Conservation (phyloP, 2,797 vertebrate genomes). For the Girardinus metallicus region DNA sequence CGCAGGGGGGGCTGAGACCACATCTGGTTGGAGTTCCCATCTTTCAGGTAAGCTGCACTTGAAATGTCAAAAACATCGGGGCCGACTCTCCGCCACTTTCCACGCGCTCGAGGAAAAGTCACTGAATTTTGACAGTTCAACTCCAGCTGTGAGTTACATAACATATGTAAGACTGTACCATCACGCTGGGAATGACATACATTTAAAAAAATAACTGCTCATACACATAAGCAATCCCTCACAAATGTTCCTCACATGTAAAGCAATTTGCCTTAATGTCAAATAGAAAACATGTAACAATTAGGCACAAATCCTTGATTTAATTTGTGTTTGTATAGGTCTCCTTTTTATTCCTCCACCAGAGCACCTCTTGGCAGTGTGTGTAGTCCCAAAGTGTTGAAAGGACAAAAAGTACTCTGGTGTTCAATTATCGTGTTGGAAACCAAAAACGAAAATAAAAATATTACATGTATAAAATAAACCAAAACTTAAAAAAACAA, state of each 20-base stretch:
- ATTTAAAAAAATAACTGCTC: slow-evolving; percentile 83
- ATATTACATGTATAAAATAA: slow-evolving; percentile 69
- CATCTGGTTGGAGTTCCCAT: slow-evolving; percentile 56
- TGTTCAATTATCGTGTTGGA: slow-evolving; percentile 78
- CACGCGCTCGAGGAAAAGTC: slow-evolving; percentile 59
- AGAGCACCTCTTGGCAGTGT: slow-evolving; percentile 82
- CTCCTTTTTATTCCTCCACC: slow-evolving; percentile 61
- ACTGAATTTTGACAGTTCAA: slow-evolving; percentile 74
- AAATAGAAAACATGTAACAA: slow-evolving; percentile 87
- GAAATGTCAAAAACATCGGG: slow-evolving; percentile 63
- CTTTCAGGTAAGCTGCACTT: slow-evolving; percentile 61
- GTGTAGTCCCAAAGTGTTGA: slow-evolving; percentile 77
- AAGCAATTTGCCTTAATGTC: slow-evolving; percentile 86
- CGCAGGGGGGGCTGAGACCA: slow-evolving; percentile 36
- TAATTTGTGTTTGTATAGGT: slow-evolving; percentile 80
- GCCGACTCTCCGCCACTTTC: slow-evolving; percentile 40
- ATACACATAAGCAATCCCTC: slow-evolving; percentile 86
- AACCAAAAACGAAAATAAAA: slow-evolving; percentile 68
- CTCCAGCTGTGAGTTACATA: slow-evolving; percentile 82
- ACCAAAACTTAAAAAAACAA: slow-evolving; percentile 39
- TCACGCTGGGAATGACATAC: slow-evolving; percentile 87
- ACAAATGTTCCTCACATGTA: slow-evolving; percentile 85
- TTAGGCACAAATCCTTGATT: slow-evolving; percentile 88
- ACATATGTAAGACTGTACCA: slow-evolving; percentile 89
- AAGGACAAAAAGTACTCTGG: slow-evolving; percentile 76